Percentiles rank a stretch among this genome's conserved stretches.
phyloP scores from a whole-genome alignment of 2,888 invertebrate species.

The Cryptosula pallasiana region DNA sequence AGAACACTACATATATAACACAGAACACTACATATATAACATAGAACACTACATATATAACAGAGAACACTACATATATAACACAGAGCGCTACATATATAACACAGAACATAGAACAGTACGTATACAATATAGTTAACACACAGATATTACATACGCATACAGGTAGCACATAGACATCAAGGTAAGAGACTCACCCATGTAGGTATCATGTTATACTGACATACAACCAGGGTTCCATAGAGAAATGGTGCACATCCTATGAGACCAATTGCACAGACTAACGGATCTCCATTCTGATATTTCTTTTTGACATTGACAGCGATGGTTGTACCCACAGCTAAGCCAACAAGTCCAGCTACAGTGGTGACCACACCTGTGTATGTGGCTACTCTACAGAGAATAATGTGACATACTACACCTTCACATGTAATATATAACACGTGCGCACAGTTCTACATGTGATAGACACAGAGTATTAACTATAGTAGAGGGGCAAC shows the following conservation, averaged over 20 bases:
- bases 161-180: background rate
- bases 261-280: constrained; percentile 85
- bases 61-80: background rate
- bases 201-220: constrained; percentile 62
- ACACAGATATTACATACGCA: background rate
- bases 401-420: too few species aligned
- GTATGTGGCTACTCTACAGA: constrained; percentile 67
- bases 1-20: too few species aligned
- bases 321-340: constrained; percentile 66
- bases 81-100: background rate
- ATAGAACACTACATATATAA: too few species aligned
- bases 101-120: background rate
- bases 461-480: too few species aligned
- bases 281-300: constrained; percentile 75
- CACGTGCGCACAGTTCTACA: too few species aligned
- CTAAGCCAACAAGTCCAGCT: constrained; percentile 88
- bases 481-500: too few species aligned
- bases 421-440: too few species aligned
- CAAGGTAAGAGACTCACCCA: constrained; percentile 61
- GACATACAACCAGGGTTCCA: constrained; percentile 68
- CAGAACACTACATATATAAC: constrained; percentile 47
- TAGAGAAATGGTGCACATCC: constrained; percentile 81
- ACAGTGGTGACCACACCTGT: constrained; percentile 91
- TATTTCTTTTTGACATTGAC: constrained; percentile 37
- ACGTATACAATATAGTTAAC: background rate